Conservation (phyloP, 1,140 invertebrate genomes). For the Thalassaphorura encarpata region DNA sequence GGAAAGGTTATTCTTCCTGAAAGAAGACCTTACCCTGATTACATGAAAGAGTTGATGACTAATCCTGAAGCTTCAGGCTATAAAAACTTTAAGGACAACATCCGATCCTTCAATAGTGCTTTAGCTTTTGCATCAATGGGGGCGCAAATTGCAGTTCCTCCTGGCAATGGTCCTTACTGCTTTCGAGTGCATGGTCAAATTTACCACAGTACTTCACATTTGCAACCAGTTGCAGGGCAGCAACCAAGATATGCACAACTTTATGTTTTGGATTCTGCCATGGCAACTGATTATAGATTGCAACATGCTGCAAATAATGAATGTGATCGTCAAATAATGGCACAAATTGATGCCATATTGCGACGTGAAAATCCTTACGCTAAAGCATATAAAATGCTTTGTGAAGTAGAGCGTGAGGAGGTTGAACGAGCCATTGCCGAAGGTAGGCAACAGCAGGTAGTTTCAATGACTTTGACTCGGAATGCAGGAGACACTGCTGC, state of each 20-base stretch:
- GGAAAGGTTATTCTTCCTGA: no score
- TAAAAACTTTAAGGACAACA: constrained; percentile 34
- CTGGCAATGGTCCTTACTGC: constrained; percentile 22
- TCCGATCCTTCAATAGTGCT: constrained; percentile 32
- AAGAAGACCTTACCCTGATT: no score
- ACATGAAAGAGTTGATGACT: no score
- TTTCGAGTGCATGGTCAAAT: constrained; percentile 36
- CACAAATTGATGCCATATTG: neutral
- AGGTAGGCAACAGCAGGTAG: neutral
- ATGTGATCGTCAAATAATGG: constrained; percentile 2
- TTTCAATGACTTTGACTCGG: constrained; percentile 17
- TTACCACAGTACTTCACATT: constrained; percentile 31
- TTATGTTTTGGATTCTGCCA: constrained; percentile 23
- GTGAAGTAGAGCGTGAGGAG: constrained; percentile 27
- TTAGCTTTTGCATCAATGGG: constrained; percentile 35
- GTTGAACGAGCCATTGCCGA: constrained; percentile 8
- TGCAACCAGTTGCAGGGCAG: constrained; percentile 3
- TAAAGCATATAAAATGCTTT: constrained; percentile 26
- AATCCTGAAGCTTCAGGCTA: no score
- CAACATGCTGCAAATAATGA: constrained; percentile 3
- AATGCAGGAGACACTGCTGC: no score
- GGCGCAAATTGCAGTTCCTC: constrained; percentile 8
- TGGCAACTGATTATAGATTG: constrained; percentile 7
- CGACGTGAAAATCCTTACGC: constrained; percentile 19
- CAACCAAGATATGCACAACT: constrained; percentile 31